A percentile compares a stretch with the other conserved stretches of the same genome.
Conservation (phyloP, 2,888 invertebrate genomes). For the Dinocampus coccinellae region DNA sequence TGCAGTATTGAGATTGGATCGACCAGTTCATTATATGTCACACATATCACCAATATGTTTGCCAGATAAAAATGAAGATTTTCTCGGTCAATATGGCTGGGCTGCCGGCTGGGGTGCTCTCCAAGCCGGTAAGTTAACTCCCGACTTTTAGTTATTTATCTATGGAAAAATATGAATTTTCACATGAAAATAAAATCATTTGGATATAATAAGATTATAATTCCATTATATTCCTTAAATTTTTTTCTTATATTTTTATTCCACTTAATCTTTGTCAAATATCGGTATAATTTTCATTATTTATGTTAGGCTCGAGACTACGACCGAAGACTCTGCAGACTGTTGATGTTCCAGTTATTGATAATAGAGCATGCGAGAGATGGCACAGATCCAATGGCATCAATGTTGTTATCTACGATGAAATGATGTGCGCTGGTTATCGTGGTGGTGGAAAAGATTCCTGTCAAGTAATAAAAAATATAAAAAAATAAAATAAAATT, state of each 20-base stretch:
- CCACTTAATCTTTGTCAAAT: no score
- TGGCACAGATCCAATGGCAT: slow-evolving; percentile 84
- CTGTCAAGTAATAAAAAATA: slow-evolving; percentile 72
- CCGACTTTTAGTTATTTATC: not conserved
- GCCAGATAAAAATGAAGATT: slow-evolving; percentile 90
- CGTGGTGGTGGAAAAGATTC: slow-evolving; percentile 88
- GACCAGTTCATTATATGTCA: slow-evolving; percentile 91
- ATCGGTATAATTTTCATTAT: not conserved
- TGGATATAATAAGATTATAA: no score
- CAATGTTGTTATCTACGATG: slow-evolving; percentile 92
- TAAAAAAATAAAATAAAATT: not conserved
- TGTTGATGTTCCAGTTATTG: slow-evolving; percentile 93
- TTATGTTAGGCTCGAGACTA: slow-evolving; percentile 78
- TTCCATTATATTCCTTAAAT: not conserved
- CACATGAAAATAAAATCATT: not conserved
- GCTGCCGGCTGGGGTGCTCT: slow-evolving; percentile 95
- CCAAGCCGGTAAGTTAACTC: slow-evolving; percentile 71
- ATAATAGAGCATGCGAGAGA: slow-evolving; percentile 81
- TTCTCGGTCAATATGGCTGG: slow-evolving; percentile 91
- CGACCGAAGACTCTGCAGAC: slow-evolving; percentile 92
- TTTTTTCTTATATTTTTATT: slow-evolving; percentile 8
- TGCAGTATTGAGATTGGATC: slow-evolving; percentile 87
- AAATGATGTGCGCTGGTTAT: slow-evolving; percentile 96
- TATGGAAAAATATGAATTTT: not conserved
- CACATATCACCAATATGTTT: slow-evolving; percentile 93